Conservation (phyloP, 2,797 vertebrate species). For the Diceros bicornis region DNA sequence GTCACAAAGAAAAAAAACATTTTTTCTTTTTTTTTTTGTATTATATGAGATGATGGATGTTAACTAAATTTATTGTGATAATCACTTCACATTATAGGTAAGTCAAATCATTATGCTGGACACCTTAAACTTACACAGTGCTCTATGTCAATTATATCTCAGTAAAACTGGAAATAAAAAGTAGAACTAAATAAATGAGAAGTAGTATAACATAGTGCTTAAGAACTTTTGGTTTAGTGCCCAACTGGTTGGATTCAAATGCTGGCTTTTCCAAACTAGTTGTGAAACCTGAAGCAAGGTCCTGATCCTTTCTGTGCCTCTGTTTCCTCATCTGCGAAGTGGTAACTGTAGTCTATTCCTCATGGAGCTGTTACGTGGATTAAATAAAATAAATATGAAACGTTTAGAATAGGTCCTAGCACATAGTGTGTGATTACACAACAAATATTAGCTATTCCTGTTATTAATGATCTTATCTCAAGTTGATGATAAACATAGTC, state of each 20-base stretch:
- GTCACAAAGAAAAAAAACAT: not conserved
- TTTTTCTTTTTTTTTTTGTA: not conserved
- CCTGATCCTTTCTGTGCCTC: not conserved
- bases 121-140: not conserved
- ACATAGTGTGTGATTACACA: not conserved
- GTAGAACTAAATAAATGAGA: not conserved
- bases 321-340: not conserved
- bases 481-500: not conserved
- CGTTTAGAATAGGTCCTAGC: not conserved
- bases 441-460: not conserved
- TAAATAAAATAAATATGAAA: not conserved
- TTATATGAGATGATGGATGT: not conserved
- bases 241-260: constrained; percentile 13
- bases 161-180: not conserved
- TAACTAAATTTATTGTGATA: not conserved
- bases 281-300: not conserved
- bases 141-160: not conserved
- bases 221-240: not conserved
- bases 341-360: not conserved
- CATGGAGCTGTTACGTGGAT: not conserved
- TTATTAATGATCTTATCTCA: constrained; percentile 53
- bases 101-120: not conserved
- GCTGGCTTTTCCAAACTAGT: constrained; percentile 23
- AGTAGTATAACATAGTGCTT: not conserved
- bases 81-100: not conserved